These are phyloP conservation scores for Ceyx melanurus DNA, from an alignment of 2,113 vertebrate genomes.

Conservation along the genomic window DNA sequence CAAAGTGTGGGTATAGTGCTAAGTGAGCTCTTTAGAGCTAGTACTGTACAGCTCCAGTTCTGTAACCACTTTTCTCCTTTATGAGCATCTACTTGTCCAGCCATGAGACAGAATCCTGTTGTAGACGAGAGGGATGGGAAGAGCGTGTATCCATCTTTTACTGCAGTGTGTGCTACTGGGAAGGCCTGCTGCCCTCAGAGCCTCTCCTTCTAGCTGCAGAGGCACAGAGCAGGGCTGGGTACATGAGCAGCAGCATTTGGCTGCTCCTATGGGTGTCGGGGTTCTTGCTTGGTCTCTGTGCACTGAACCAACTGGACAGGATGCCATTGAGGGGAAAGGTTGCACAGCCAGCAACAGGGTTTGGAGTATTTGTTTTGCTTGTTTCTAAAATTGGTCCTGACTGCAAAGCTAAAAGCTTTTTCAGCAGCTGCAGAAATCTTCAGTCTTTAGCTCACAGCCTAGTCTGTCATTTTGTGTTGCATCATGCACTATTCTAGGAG, in stretches of 20 bases:
- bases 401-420: not conserved
- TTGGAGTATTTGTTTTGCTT: not conserved
- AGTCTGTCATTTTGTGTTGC: not conserved
- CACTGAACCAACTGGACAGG: not conserved
- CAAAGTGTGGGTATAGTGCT: rapidly evolving
- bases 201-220: not conserved
- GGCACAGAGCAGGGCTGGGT: not conserved
- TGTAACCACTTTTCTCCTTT: rapidly evolving
- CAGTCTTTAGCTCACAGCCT: not conserved
- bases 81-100: not conserved
- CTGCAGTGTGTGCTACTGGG: not conserved
- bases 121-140: not conserved
- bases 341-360: not conserved
- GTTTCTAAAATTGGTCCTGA: not conserved
- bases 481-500: not conserved
- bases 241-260: not conserved
- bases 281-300: not conserved
- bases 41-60: not conserved
- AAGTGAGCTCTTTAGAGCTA: not conserved
- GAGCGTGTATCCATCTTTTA: not conserved
- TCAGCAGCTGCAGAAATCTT: constrained; percentile 13
- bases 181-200: not conserved
- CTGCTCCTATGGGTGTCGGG: not conserved
- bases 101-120: rapidly evolving
- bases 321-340: not conserved